Percentiles rank a stretch among this genome's conserved stretches.
phyloP scores from a whole-genome alignment of 2,888 invertebrate genomes.

The Ormyrus rosae region DNA sequence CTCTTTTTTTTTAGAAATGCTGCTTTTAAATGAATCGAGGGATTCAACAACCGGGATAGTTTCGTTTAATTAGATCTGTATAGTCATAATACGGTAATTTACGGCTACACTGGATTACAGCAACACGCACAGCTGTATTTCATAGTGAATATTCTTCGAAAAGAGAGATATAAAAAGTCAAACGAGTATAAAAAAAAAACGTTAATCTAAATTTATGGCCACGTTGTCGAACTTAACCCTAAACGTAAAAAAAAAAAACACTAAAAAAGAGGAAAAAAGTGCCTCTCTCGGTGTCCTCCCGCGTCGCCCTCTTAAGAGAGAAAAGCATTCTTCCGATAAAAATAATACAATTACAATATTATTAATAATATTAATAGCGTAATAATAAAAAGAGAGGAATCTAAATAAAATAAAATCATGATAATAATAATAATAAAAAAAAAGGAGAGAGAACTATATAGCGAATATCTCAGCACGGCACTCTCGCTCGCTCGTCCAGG shows the following conservation, averaged over 20 bases:
- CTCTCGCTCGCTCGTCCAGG: slow-evolving; percentile 19
- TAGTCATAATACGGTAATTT: no score
- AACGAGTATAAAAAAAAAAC: no score
- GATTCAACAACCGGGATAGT: no score
- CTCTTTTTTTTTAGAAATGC: no score
- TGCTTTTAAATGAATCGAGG: no score
- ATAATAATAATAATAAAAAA: not conserved
- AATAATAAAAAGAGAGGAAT: slow-evolving; percentile 11
- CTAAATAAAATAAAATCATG: slow-evolving; percentile 4
- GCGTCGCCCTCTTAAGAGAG: slow-evolving; percentile 15
- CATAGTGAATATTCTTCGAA: no score
- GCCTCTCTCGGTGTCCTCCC: slow-evolving; percentile 6
- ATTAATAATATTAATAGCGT: slow-evolving; percentile 11
- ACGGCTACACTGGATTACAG: no score
- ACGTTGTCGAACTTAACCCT: not conserved
- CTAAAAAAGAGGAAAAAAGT: not conserved
- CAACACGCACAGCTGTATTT: no score
- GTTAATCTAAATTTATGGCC: slow-evolving; percentile 1
- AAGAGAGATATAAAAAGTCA: no score
- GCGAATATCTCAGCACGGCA: slow-evolving; percentile 10
- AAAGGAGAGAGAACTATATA: slow-evolving; percentile 34
- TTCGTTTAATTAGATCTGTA: no score
- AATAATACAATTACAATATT: slow-evolving; percentile 20
- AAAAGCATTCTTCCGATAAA: slow-evolving; percentile 27
- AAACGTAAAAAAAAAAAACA: no score